Percentiles rank a stretch among this genome's conserved stretches.
Evolutionary conservation across 2,113 vertebrate species (phyloP).

Genomic region (Spea bombifrons): DNA sequence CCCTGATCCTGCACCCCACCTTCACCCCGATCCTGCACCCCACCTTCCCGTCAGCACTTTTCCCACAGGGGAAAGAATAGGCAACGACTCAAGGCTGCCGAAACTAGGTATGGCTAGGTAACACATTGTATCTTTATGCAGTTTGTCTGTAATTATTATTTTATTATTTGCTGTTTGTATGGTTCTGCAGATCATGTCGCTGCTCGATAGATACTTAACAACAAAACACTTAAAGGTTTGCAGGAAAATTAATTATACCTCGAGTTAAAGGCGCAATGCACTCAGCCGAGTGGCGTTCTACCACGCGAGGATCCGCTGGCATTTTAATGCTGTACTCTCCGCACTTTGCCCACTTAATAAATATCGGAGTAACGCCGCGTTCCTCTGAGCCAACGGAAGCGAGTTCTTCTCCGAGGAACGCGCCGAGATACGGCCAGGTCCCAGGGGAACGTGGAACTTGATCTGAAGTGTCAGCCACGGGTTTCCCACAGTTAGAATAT

Average conservation of each 20-base stretch:
- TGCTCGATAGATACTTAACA: no score
- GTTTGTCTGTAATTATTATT: no score
- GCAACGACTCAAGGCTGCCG: no score
- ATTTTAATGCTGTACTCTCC: background rate
- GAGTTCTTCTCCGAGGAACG: background rate
- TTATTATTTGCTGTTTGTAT: no score
- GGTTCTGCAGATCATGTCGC: no score
- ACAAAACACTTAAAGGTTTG: background rate
- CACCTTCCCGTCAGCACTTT: no score
- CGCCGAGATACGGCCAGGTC: background rate
- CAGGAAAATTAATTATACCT: background rate
- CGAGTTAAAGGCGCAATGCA: background rate
- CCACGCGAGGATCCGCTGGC: no score
- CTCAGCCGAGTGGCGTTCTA: background rate
- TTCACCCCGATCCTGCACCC: no score
- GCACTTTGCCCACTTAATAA: background rate
- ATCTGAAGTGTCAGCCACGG: background rate
- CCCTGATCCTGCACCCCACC: no score
- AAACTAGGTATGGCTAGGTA: no score
- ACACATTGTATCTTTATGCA: no score
- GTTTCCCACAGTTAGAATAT: background rate
- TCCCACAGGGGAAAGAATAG: no score
- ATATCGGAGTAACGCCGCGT: background rate
- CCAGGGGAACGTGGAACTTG: background rate
- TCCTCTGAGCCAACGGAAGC: background rate